These are phyloP conservation scores for Galaxea fascicularis DNA, from an alignment of 92 coral and sea anemone genomes.

Conservation along the genomic window DNA sequence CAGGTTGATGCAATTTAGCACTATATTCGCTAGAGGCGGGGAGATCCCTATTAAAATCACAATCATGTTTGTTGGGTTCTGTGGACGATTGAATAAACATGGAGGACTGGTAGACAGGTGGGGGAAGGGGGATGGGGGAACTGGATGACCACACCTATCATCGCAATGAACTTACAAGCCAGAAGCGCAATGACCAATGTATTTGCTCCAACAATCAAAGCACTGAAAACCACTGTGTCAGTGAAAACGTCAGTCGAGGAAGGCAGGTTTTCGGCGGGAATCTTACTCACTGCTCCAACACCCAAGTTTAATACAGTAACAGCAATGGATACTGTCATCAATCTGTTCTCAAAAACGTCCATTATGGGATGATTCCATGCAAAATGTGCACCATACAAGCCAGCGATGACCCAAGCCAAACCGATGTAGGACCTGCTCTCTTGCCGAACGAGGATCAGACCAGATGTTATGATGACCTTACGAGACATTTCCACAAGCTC, in stretches of 20 bases:
- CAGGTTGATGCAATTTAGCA: no score
- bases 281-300: constrained; percentile 51
- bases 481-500: constrained; percentile 48
- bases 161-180: constrained; percentile 23
- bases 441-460: constrained; percentile 31
- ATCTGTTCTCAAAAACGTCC: constrained; percentile 58
- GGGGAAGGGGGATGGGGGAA: constrained; percentile 41
- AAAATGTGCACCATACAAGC: constrained; percentile 40
- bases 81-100: no score
- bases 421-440: constrained; percentile 55
- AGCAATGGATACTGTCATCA: constrained; percentile 40
- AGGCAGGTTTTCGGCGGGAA: constrained; percentile 38
- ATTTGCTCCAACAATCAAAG: constrained; percentile 41
- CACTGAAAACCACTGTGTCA: constrained; percentile 42
- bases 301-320: constrained; percentile 40
- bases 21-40: no score
- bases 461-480: constrained; percentile 34
- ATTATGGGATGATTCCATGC: constrained; percentile 42
- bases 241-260: constrained; percentile 13
- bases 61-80: no score
- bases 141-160: background rate
- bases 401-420: constrained; percentile 28
- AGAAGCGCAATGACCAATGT: constrained; percentile 43
- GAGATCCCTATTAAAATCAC: no score
- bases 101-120: constrained; percentile 57